phyloP scores from a whole-genome alignment of 2,888 invertebrate species.

The Achlya flavicornis region DNA sequence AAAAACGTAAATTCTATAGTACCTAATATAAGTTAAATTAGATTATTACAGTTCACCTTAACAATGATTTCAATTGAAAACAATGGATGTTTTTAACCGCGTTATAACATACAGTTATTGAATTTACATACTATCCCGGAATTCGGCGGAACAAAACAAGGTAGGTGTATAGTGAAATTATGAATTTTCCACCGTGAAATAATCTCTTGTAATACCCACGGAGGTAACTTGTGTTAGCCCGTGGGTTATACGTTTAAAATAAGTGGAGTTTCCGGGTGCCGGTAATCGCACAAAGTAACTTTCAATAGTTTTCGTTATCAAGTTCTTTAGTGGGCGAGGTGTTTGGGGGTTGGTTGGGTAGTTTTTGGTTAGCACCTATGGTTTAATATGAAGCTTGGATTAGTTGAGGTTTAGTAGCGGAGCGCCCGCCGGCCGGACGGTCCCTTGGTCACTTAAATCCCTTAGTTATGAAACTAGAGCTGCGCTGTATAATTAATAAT shows the following conservation, averaged over 20 bases:
- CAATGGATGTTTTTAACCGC: slow-evolving; percentile 50
- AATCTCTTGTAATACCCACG: slow-evolving; percentile 66
- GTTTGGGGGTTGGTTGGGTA: slow-evolving; percentile 42
- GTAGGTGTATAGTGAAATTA: slow-evolving; percentile 53
- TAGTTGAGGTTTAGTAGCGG: slow-evolving; percentile 74
- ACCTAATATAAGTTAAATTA: slow-evolving; percentile 20
- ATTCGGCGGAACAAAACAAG: slow-evolving; percentile 55
- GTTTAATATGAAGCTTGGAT: slow-evolving; percentile 80
- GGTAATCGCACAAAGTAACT: slow-evolving; percentile 70
- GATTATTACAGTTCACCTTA: slow-evolving; percentile 1
- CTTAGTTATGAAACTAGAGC: slow-evolving; percentile 61
- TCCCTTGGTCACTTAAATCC: slow-evolving; percentile 77
- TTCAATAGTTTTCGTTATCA: slow-evolving; percentile 72
- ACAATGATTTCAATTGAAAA: slow-evolving; percentile 51
- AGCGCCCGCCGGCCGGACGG: slow-evolving; percentile 54
- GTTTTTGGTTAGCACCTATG: slow-evolving; percentile 74
- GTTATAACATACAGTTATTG: slow-evolving; percentile 45
- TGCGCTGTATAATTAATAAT: slow-evolving; percentile 51
- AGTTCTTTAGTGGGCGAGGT: slow-evolving; percentile 53
- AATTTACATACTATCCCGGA: slow-evolving; percentile 66
- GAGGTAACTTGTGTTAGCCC: slow-evolving; percentile 45
- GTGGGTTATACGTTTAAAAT: slow-evolving; percentile 53
- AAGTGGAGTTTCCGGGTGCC: slow-evolving; percentile 43
- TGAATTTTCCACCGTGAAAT: slow-evolving; percentile 63
- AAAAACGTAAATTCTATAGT: slow-evolving; percentile 14